These are phyloP conservation scores for Maccullochella peelii DNA, from an alignment of 2,113 vertebrate species.

Conservation along the genomic window DNA sequence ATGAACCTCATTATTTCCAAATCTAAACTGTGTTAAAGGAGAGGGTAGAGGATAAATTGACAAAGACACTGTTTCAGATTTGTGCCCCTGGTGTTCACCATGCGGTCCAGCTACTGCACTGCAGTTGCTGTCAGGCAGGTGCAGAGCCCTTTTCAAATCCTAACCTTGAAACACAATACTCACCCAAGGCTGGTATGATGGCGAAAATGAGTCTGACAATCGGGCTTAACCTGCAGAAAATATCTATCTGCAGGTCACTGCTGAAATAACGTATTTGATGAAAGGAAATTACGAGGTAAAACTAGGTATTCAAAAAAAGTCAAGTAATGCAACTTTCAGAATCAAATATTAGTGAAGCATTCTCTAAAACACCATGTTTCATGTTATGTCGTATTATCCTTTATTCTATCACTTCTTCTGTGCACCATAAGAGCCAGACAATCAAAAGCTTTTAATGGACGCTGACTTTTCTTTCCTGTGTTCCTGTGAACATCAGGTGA, in stretches of 20 bases:
- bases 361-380: background rate
- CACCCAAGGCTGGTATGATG: slow-evolving; percentile 19
- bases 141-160: slow-evolving; percentile 38
- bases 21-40: slow-evolving; percentile 18
- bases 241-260: background rate
- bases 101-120: slow-evolving; percentile 24
- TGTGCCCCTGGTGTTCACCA: slow-evolving; percentile 38
- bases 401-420: background rate
- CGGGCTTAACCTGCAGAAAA: slow-evolving; percentile 29
- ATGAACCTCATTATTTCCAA: slow-evolving; percentile 28
- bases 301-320: background rate
- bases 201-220: slow-evolving; percentile 31
- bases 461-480: background rate
- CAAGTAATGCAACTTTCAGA: background rate
- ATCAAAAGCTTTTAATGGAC: background rate
- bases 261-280: slow-evolving; percentile 7
- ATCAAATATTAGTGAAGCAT: background rate
- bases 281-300: slow-evolving; percentile 2
- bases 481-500: background rate
- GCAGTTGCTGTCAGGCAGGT: slow-evolving; percentile 31
- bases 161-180: slow-evolving; percentile 47
- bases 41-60: slow-evolving; percentile 9
- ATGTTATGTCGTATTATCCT: background rate
- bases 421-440: background rate
- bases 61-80: slow-evolving; percentile 36